Conservation (phyloP, 2,797 vertebrate species). For the Pyrrhura leucotis region DNA sequence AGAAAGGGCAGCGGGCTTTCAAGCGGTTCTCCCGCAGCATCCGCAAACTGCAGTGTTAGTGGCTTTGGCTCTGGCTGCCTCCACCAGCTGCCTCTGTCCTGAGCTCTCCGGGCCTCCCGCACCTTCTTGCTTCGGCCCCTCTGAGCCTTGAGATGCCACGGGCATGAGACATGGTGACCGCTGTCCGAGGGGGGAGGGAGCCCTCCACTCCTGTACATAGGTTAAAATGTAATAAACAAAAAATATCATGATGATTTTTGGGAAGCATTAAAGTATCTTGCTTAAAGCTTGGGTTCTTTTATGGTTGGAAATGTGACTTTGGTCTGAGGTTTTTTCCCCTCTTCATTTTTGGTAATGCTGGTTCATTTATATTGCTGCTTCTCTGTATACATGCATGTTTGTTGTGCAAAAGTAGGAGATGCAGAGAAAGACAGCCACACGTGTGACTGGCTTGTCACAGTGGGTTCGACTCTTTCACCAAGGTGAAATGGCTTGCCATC, state of each 20-base stretch:
- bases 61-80: neutral
- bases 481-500: neutral
- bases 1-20: conserved; percentile 93
- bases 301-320: conserved; percentile 51
- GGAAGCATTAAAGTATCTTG: conserved; percentile 63
- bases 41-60: conserved; percentile 95
- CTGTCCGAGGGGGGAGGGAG: neutral
- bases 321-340: neutral
- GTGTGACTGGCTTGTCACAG: neutral
- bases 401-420: neutral
- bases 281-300: conserved; percentile 53
- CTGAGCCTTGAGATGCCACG: conserved; percentile 21
- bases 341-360: conserved; percentile 18
- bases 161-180: conserved; percentile 8
- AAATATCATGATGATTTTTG: conserved; percentile 63
- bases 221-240: conserved; percentile 67
- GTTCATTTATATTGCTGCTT: conserved; percentile 25
- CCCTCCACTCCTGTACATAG: conserved; percentile 66
- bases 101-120: conserved; percentile 49
- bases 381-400: conserved; percentile 41
- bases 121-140: conserved; percentile 55
- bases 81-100: conserved; percentile 24
- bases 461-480: neutral
- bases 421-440: conserved; percentile 39
- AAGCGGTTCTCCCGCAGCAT: conserved; percentile 97